Base-by-base conservation (phyloP, 2,888 invertebrate species). In the Prostheceraeus crozeri region DNA sequence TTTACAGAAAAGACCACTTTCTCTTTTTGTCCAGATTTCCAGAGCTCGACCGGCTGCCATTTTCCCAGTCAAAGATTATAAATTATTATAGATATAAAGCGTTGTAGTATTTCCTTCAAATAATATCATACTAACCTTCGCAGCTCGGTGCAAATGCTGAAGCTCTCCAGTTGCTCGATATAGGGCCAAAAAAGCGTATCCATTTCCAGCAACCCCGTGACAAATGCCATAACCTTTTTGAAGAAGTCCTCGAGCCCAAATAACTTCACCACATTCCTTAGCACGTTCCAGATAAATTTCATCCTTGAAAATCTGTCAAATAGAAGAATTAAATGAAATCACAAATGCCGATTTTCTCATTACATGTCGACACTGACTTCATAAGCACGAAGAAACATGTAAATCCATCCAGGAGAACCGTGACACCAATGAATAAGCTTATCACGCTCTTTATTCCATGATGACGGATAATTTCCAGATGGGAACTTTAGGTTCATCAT, bases 401-500 rank as follows among this genome's bases (percentile, higher is more conserved):
- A 82, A 11, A 86, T 81, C 78, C 86, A 85, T 35, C 89, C 89
- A 16, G 89, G 87, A 21, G 89, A 87, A n/a, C 90, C 90, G 72
- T 90, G 89, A 76, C 90, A 90, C 89, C 89, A 90, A 69, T 90
- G 90, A 19, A 90, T 83, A 63, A 89, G 80, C 74, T 82, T 83
- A 73, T 90, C 89, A 28, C 81, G 77, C 45, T 76, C 68, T 61
- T 69, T 84, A 1, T 82, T 84, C 27, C 85, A 67, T 0, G 87
- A 87, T 0, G 88, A 87, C 1, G 86, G 86, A 71, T 84, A 85
- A 66, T 79, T 79, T n/a, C 77, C 78, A 3, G 79, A 79, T 1
- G 75, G 72, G 64, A 73, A 78, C 62, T 70, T 70, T 40, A 76
- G 65, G 1, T 70, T 67, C 62, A 74, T 60, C 68, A 80, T 62